Conservation (phyloP, 2,797 vertebrate genomes). For the Zalophus californianus region DNA sequence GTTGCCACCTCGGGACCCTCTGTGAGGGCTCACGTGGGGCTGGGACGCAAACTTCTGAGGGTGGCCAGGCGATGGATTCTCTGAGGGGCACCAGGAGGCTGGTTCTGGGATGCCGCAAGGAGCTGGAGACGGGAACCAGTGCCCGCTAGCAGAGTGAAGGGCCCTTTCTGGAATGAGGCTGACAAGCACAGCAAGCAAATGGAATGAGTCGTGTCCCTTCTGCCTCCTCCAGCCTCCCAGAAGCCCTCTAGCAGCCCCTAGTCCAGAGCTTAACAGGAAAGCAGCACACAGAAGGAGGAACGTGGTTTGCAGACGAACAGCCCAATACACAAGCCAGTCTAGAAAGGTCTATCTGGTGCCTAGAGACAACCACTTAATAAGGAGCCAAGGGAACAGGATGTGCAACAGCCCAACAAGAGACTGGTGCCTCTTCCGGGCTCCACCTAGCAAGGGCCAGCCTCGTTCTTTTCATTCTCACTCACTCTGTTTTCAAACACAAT, state of each 20-base stretch:
- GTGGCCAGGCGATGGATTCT: background rate
- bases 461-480: background rate
- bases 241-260: background rate
- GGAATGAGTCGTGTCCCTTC: background rate
- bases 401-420: background rate
- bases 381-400: background rate
- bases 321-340: background rate
- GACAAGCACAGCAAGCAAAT: background rate
- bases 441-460: background rate
- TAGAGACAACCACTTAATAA: background rate
- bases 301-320: background rate
- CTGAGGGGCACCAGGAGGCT: background rate
- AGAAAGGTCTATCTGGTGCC: background rate
- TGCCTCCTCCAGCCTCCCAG: background rate
- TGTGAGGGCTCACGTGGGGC: accelerated
- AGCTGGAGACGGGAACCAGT: background rate
- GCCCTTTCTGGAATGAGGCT: background rate
- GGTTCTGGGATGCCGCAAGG: background rate
- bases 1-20: background rate
- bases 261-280: background rate
- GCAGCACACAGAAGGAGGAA: background rate
- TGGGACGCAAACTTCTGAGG: background rate
- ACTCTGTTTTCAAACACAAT: background rate
- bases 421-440: background rate
- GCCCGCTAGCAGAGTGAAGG: background rate